phyloP scores from a whole-genome alignment of 2,113 vertebrate genomes.

The Tragelaphus buxtoni region DNA sequence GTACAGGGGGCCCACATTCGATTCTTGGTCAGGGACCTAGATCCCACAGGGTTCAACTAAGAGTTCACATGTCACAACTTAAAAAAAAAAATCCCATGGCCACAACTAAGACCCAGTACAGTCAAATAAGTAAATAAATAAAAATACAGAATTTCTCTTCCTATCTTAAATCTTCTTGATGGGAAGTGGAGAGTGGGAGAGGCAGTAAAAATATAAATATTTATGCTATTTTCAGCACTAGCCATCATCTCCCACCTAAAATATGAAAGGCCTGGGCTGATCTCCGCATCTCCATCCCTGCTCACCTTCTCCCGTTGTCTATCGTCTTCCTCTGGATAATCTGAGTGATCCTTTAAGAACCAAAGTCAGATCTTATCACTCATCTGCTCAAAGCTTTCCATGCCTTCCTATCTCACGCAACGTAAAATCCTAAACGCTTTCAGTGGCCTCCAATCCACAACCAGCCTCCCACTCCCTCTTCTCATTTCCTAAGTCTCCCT shows the following conservation, averaged over 20 bases:
- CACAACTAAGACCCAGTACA: neutral
- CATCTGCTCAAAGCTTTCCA: neutral
- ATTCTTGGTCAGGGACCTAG: neutral
- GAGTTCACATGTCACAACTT: neutral
- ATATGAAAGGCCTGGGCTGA: rapidly evolving
- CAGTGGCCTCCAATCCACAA: neutral
- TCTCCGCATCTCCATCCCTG: too few relatives aligned
- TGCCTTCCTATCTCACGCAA: neutral
- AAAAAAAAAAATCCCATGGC: neutral
- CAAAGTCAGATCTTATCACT: neutral
- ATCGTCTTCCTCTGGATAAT: neutral
- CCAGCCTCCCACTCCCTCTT: neutral
- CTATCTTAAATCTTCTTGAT: neutral
- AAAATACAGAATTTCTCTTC: neutral
- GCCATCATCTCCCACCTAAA: neutral
- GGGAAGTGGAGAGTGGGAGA: neutral
- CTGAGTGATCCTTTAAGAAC: neutral
- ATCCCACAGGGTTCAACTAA: neutral
- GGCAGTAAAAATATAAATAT: neutral
- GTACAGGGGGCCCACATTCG: neutral
- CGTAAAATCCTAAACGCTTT: neutral
- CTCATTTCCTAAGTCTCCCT: neutral
- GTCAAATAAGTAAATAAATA: neutral
- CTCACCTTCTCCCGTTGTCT: neutral
- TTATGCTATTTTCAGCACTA: neutral